Conservation (phyloP, 1,140 invertebrate genomes). For the Bombus sylvicola region DNA sequence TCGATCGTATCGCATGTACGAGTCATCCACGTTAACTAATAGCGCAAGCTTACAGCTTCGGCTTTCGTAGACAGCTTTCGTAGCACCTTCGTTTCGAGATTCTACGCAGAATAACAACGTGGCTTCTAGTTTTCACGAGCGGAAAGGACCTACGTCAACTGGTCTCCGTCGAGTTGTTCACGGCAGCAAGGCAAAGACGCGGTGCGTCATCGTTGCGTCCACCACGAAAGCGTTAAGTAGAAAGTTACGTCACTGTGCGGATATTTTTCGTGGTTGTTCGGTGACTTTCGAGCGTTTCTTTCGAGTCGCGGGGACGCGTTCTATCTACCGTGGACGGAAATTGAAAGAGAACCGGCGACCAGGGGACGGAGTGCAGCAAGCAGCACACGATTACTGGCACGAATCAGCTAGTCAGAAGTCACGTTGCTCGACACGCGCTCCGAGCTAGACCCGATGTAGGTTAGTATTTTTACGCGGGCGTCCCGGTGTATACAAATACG, state of each 20-base stretch:
- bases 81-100: too few species aligned
- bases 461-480: slow-evolving; percentile 71
- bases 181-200: background rate
- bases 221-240: slow-evolving; percentile 12
- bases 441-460: slow-evolving; percentile 73
- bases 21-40: too few species aligned
- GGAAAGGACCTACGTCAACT: background rate
- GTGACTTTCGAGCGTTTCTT: background rate
- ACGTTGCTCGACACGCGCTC: slow-evolving; percentile 81
- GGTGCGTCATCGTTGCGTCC: background rate
- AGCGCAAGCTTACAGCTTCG: too few species aligned
- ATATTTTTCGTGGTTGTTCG: slow-evolving; percentile 10
- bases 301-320: background rate
- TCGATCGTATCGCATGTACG: too few species aligned
- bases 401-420: slow-evolving; percentile 69
- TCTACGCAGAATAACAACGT: background rate
- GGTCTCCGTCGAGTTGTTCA: background rate
- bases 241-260: slow-evolving; percentile 16
- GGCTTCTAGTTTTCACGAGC: background rate
- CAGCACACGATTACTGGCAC: slow-evolving; percentile 24
- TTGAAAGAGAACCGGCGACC: background rate
- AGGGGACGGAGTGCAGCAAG: background rate
- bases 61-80: too few species aligned
- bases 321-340: background rate
- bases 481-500: slow-evolving; percentile 52